A percentile compares a stretch with the other conserved stretches of the same genome.
Conservation (phyloP, 1,140 invertebrate genomes). For the Lanistes nyassanus region DNA sequence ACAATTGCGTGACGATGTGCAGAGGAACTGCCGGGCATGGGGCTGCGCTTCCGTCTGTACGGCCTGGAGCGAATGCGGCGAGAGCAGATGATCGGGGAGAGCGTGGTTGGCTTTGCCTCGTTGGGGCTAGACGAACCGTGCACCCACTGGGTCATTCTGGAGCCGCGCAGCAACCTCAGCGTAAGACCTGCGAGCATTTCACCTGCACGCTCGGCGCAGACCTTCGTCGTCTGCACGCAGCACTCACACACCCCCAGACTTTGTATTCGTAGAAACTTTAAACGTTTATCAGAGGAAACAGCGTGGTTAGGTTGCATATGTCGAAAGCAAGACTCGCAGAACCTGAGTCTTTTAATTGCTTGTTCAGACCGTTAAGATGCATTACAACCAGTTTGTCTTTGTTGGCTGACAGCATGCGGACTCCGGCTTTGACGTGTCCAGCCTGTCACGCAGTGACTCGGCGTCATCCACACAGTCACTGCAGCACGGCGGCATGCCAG, state of each 20-base stretch:
- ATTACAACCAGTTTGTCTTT: background rate
- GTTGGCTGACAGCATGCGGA: conserved; percentile 62
- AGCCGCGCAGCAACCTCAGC: conserved; percentile 82
- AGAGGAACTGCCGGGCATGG: conserved; percentile 92
- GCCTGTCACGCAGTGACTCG: conserved; percentile 88
- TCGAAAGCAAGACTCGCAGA: no score
- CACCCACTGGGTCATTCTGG: conserved; percentile 86
- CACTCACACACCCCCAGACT: background rate
- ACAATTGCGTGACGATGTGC: no score
- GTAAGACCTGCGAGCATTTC: no score
- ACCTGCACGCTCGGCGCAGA: no score
- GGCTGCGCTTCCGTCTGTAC: conserved; percentile 88
- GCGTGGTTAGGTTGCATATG: no score
- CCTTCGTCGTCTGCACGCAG: background rate
- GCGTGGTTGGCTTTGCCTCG: conserved; percentile 85
- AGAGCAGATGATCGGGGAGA: conserved; percentile 90
- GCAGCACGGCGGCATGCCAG: conserved; percentile 88
- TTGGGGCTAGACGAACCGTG: conserved; percentile 89
- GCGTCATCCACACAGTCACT: conserved; percentile 93
- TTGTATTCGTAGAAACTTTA: background rate
- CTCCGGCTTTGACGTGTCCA: conserved; percentile 71
- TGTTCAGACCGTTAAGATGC: background rate
- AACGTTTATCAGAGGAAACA: no score
- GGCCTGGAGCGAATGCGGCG: conserved; percentile 89
- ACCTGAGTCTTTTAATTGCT: background rate